Evolutionary conservation across 2,113 vertebrate genomes (phyloP).

Genomic region (human (Homo sapiens)): GRCh38 chr1:223020001-223020500

Average conservation of each 20-base stretch:
- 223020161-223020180: not conserved
- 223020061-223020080: not conserved
- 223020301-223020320: not conserved
- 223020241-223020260: fast-evolving
- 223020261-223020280: fast-evolving
- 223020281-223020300: fast-evolving
- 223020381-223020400: not conserved
- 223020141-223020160: not conserved
- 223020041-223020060: not conserved
- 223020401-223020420: fast-evolving
- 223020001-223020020: not conserved
- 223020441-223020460: not conserved
- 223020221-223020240: not conserved
- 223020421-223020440: not conserved
- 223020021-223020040: not conserved
- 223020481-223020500: not conserved
- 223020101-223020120: not conserved
- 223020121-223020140: not conserved
- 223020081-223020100: not conserved
- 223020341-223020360: not conserved
- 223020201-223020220: not conserved
- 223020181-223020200: fast-evolving
- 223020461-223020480: fast-evolving
- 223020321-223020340: not conserved
- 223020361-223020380: not conserved